Evolutionary conservation across 2,888 invertebrate genomes (phyloP), one percentile per base, ranked within the genome.

Genomic region (Temnothorax ravouxi): DNA sequence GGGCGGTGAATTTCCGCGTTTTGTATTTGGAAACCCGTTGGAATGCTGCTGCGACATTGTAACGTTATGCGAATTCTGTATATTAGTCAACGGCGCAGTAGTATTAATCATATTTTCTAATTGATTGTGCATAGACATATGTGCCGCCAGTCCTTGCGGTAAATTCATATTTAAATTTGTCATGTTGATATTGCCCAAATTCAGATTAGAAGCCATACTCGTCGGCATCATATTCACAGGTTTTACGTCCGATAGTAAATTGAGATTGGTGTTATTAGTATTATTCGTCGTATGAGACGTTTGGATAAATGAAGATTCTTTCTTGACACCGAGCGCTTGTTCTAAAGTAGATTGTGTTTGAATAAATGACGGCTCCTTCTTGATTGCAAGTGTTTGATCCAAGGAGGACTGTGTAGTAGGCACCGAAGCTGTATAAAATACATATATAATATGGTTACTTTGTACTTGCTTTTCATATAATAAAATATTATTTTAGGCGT

Each of bases 1-100:
- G 44, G 94, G 93, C 83, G 93, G 95, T 91, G 93, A 95, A 93
- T 86, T 94, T 3, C 96, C 96, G 71, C 95, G 95, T 90, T 96
- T 95, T 9, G 95, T 92, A 86, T 94, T 95, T 25, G 95, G 95
- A 90, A 95, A 96, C 38, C 95, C 96, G 91, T 95, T 96, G 90
- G 95, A 94, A 88, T 93, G 94, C 88, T 93, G 93, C 54, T 92
- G 93, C 18, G 92, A 87, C 89, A 94, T 91, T 4, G 93, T 89
- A 82, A 91, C 92, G 50, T 89, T 91, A 77, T 94, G 94, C 11
- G 94, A 93, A 87, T 94, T 94, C 77, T 92, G 93, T 52, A 94
- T 92, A 66, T 87, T 92, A 3, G 91, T 89, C 85, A 94, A 75
- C 21, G 93, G 89, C 34, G 93, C 91, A 6, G 92, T 87, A 3